Evolutionary conservation across 1,140 invertebrate genomes (phyloP).

Genomic region (Drosophila equinoxialis): DNA sequence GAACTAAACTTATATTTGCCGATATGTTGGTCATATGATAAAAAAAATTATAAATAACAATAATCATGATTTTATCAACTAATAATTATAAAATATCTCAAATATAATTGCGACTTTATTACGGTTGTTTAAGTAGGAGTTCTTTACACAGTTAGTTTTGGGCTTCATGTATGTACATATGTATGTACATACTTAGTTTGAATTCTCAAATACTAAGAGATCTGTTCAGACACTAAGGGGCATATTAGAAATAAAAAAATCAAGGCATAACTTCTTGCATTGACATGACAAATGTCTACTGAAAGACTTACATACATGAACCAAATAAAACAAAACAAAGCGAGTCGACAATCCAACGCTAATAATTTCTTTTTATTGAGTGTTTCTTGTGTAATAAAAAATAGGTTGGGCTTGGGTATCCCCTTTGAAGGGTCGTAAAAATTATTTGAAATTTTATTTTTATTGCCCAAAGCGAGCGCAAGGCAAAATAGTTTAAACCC

Average conservation of each 20-base stretch:
- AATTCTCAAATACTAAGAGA: too few relatives aligned
- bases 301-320: constrained; percentile 25
- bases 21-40: too few relatives aligned
- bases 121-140: too few relatives aligned
- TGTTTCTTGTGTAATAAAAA: constrained; percentile 80
- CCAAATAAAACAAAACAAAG: constrained; percentile 22
- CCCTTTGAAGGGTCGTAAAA: constrained; percentile 68
- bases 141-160: too few relatives aligned
- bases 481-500: constrained; percentile 35
- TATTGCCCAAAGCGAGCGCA: constrained; percentile 46
- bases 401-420: constrained; percentile 61
- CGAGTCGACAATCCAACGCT: constrained; percentile 48
- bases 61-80: too few relatives aligned
- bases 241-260: background rate
- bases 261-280: background rate
- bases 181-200: too few relatives aligned
- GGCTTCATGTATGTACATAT: too few relatives aligned
- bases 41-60: too few relatives aligned
- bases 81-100: too few relatives aligned
- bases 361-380: constrained; percentile 82
- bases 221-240: too few relatives aligned
- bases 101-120: too few relatives aligned
- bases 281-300: background rate
- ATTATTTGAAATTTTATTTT: constrained; percentile 50
- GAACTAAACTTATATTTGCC: too few relatives aligned